A percentile compares a stretch with the other conserved stretches of the same genome.
Conservation (phyloP, 2,113 vertebrate genomes). For the Scomber colias region DNA sequence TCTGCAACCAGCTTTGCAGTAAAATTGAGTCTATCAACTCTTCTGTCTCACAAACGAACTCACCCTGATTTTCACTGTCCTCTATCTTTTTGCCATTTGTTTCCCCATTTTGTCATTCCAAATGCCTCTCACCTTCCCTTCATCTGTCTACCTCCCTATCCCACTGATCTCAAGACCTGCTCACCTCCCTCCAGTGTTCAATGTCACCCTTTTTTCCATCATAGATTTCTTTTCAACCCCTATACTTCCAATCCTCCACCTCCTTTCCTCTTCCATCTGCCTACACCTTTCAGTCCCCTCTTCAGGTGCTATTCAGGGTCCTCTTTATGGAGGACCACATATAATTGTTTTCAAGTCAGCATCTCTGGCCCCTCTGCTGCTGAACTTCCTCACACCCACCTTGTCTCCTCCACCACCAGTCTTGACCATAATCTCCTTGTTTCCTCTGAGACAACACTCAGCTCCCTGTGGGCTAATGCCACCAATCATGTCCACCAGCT, state of each 20-base stretch:
- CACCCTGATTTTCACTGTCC: neutral
- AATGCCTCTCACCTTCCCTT: neutral
- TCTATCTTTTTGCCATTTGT: neutral
- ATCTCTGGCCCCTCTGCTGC: constrained; percentile 5
- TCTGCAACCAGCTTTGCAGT: neutral
- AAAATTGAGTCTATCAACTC: neutral
- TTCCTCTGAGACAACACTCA: constrained; percentile 50
- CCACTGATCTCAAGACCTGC: neutral
- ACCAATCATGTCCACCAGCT: constrained; percentile 60
- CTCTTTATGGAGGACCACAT: constrained; percentile 12
- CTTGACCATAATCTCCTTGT: constrained; percentile 34
- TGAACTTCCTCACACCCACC: constrained; percentile 26
- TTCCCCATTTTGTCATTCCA: neutral
- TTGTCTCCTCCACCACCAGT: constrained; percentile 37
- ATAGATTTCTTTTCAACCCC: constrained; percentile 1
- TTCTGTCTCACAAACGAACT: neutral
- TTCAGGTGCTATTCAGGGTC: constrained; percentile 16
- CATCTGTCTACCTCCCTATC: neutral
- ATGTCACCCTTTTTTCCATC: neutral
- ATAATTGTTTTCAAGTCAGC: constrained; percentile 38
- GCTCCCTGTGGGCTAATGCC: constrained; percentile 41
- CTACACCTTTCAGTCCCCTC: neutral
- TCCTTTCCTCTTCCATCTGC: neutral
- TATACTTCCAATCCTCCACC: neutral
- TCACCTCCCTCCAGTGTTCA: constrained; percentile 9